These are phyloP conservation scores for Drosophila flavopinicola DNA, from an alignment of 2,888 invertebrate genomes.

Conservation along the genomic window DNA sequence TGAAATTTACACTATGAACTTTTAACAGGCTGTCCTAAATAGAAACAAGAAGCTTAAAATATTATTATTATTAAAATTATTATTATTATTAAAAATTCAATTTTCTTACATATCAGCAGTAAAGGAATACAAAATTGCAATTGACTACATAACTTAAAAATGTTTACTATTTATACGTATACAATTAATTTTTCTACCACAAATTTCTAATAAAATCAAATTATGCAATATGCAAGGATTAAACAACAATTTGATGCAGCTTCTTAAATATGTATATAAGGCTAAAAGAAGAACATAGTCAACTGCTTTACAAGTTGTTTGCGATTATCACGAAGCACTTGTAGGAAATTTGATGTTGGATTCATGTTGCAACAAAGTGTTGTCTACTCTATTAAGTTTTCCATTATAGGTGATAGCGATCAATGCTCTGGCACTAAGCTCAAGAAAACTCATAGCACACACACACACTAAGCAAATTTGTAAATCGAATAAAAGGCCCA, in stretches of 20 bases:
- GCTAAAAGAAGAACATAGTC: conserved; percentile 17
- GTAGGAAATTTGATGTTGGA: conserved; percentile 38
- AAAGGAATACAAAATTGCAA: too few species aligned
- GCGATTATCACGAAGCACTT: conserved; percentile 45
- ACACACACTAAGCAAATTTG: conserved; percentile 49
- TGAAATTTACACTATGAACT: too few species aligned
- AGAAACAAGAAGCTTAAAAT: too few species aligned
- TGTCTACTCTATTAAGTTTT: conserved; percentile 72
- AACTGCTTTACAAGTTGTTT: conserved; percentile 29
- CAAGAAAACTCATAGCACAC: conserved; percentile 28
- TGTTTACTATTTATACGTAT: too few species aligned
- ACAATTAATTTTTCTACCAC: too few species aligned
- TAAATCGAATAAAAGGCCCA: conserved; percentile 76
- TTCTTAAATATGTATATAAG: conserved; percentile 6
- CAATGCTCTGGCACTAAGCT: conserved; percentile 47
- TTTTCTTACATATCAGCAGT: too few species aligned
- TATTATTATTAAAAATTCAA: too few species aligned
- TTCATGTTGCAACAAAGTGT: conserved; percentile 40
- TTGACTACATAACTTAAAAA: too few species aligned
- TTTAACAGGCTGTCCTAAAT: too few species aligned
- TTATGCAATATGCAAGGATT: too few species aligned
- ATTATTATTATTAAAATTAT: too few species aligned
- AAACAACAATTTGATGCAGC: conserved; percentile 3
- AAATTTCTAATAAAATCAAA: too few species aligned
- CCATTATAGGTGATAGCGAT: conserved; percentile 71